A percentile compares a stretch with the other conserved stretches of the same genome.
These are phyloP conservation scores for Thripadectes ignobilis DNA, from an alignment of 2,797 vertebrate genomes.

Conservation along the genomic window DNA sequence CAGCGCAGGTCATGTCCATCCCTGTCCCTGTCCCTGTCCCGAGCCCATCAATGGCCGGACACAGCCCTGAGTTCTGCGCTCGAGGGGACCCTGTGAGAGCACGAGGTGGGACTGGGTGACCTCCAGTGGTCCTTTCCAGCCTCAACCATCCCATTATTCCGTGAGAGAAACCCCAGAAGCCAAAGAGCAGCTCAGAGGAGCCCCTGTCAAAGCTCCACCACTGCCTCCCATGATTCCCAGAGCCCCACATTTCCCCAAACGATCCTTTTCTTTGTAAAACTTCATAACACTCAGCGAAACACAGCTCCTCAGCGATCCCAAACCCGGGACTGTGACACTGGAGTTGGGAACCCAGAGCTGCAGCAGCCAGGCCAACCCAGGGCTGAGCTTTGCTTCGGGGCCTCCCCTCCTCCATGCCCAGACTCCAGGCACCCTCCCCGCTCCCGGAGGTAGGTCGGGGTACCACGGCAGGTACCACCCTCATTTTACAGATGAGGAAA, in stretches of 20 bases:
- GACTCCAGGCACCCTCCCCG: background rate
- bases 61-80: background rate
- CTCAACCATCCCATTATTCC: background rate
- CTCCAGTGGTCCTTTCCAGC: background rate
- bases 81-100: background rate
- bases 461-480: conserved; percentile 45
- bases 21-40: background rate
- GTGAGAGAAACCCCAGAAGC: accelerated
- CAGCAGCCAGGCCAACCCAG: background rate
- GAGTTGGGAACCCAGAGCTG: background rate
- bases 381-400: accelerated
- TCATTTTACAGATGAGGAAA: conserved; percentile 72
- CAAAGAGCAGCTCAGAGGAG: background rate
- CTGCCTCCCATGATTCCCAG: background rate
- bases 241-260: background rate
- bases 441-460: conserved; percentile 65
- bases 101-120: background rate
- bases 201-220: accelerated
- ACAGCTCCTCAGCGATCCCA: background rate
- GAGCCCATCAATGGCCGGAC: background rate
- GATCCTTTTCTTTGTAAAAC: background rate
- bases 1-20: accelerated
- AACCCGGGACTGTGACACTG: accelerated
- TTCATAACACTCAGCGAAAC: background rate
- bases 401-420: background rate